Conservation (phyloP, 2,113 vertebrate genomes). For the Scomber japonicus region DNA sequence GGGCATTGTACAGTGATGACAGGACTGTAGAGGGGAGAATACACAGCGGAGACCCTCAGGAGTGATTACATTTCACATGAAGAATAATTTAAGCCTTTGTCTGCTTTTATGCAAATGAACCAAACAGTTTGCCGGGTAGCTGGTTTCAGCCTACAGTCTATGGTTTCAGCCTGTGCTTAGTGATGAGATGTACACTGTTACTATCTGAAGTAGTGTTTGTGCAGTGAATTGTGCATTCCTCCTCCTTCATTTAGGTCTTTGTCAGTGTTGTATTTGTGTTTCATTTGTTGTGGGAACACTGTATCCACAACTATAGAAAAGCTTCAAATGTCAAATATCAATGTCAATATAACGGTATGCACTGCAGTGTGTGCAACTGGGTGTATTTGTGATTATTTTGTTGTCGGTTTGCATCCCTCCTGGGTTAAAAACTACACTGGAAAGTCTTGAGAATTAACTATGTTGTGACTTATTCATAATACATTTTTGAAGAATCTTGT, state of each 20-base stretch:
- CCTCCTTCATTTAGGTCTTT: no score
- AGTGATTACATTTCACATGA: neutral
- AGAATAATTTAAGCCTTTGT: neutral
- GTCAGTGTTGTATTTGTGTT: neutral
- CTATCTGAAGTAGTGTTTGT: neutral
- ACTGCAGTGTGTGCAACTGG: no score
- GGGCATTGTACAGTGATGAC: conserved; percentile 8
- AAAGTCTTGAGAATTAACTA: neutral
- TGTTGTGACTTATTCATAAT: neutral
- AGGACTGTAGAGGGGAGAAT: neutral
- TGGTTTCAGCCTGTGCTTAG: neutral
- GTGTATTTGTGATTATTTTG: no score
- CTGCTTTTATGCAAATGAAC: conserved; percentile 1
- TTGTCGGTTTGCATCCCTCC: neutral
- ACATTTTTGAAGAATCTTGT: neutral
- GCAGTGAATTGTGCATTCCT: neutral
- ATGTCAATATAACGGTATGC: neutral
- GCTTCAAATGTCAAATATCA: neutral
- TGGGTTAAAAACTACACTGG: neutral
- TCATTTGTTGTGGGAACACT: neutral
- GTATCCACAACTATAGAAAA: neutral
- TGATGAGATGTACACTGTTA: neutral
- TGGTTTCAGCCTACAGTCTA: neutral
- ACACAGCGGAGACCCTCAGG: neutral
- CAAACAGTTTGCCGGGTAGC: neutral